Evolutionary conservation across 2,888 invertebrate genomes (phyloP).

Genomic region (Nycteola revayana): DNA sequence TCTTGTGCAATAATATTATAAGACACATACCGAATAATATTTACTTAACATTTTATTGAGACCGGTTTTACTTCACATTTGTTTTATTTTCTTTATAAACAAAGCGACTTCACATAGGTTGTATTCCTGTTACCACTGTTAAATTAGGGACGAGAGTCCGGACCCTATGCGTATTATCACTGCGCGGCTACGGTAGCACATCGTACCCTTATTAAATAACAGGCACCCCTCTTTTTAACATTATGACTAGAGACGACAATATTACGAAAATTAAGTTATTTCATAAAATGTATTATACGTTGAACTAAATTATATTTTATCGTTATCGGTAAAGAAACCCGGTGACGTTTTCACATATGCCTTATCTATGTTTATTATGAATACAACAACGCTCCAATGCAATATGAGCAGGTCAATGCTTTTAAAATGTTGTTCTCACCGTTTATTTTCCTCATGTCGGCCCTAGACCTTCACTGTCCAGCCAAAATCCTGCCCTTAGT

Average conservation of each 20-base stretch:
- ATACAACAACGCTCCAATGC: constrained; percentile 8
- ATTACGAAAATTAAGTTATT: constrained; percentile 35
- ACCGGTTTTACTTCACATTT: constrained; percentile 11
- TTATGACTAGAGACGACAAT: constrained; percentile 40
- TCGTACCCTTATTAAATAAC: constrained; percentile 49
- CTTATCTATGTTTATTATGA: constrained; percentile 42
- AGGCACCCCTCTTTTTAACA: constrained; percentile 44
- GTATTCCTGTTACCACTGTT: constrained; percentile 8
- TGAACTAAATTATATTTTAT: constrained; percentile 33
- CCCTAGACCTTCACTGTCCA: constrained; percentile 70
- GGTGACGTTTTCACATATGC: constrained; percentile 45
- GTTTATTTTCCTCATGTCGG: constrained; percentile 78
- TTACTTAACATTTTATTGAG: constrained; percentile 50
- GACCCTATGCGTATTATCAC: constrained; percentile 48
- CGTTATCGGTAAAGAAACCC: constrained; percentile 47
- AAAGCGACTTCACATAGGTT: not conserved
- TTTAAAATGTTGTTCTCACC: constrained; percentile 51
- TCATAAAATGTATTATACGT: constrained; percentile 10
- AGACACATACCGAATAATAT: no score
- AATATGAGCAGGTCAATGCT: constrained; percentile 28
- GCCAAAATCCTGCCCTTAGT: constrained; percentile 70
- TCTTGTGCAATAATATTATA: constrained; percentile 56
- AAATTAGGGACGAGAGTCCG: constrained; percentile 33
- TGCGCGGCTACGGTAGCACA: constrained; percentile 26
- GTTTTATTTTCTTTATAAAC: constrained; percentile 14